Base-by-base conservation (phyloP, 2,888 invertebrate species). In the Perdita meconis region DNA sequence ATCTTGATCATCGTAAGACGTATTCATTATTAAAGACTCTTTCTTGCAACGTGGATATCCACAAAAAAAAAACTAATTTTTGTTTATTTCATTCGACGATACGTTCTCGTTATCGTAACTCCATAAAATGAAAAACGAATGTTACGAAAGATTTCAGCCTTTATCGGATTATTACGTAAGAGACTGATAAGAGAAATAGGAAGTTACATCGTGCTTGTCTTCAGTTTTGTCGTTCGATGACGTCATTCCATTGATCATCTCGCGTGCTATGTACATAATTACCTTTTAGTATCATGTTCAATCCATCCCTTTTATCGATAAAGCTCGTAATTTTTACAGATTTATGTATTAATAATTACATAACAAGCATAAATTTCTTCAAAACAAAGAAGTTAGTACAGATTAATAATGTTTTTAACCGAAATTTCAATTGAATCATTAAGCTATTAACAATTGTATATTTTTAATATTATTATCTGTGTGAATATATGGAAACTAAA, bases 111-210 rank as follows among this genome's bases (percentile, higher is more conserved):
- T 67, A 77, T 74, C 74, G 16, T 24, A n/a, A n/a, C n/a, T 2
- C 24, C 13, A 8, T 22, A 5, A 22, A 10, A 24, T 16, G 38
- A 50, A 40, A 19, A 16, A 10, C 19, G n/a, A 57, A 36, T 19
- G 44, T 67, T 44, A 22, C 66, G 61, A 24, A 38, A 26, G 68
- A 56, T 65, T 47, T 60, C 10, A 12, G 59, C 40, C 19, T 42
- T n/a, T 55, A 38, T 76, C 60, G 60, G 0, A 38, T 8, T 10
- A 42, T 77, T 74, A 36, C 53, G 55, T 56, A 77, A 77, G 24
- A 55, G 26, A 2, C 24, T 8, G 61, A 76, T 66, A 76, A 66
- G 51, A 13, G 24, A 38, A 30, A 22, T 13, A 59, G 40, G 38
- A 73, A 61, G 50, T 47, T n/a, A 47, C 24, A 8, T 2, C 10